Evolutionary conservation across 2,113 vertebrate genomes (phyloP), one percentile per base, ranked within the genome.

Genomic region (Paraplagusia blochii): DNA sequence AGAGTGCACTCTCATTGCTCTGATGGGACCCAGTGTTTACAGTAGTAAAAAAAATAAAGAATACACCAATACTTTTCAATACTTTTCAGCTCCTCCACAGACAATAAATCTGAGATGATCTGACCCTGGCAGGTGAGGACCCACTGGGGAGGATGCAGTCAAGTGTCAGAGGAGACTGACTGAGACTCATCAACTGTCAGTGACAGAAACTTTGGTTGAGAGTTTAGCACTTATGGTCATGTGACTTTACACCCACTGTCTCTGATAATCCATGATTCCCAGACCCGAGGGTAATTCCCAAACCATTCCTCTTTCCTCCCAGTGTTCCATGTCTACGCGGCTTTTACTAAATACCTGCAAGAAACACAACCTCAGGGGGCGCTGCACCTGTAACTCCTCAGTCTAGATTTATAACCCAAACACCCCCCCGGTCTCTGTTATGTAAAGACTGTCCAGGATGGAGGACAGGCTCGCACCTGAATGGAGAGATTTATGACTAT

Each of bases 21-120:
- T n/a, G n/a, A n/a, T n/a, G n/a, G n/a, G n/a, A n/a, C n/a, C n/a
- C n/a, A n/a, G n/a, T n/a, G n/a, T n/a, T n/a, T n/a, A n/a, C n/a
- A n/a, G n/a, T n/a, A n/a, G n/a, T n/a, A n/a, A n/a, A n/a, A n/a
- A n/a, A n/a, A n/a, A n/a, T n/a, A n/a, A n/a, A n/a, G n/a, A n/a
- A n/a, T n/a, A n/a, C n/a, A n/a, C n/a, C n/a, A n/a, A n/a, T n/a
- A n/a, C n/a, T 36, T 18, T 42, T 45, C 1, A 42, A 48, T 22
- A 63, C n/a, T 61, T 79, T 45, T 19, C 58, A 72, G 57, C 52
- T 54, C 45, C 35, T 8, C 50, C 50, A 73, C 80, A 67, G 72
- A 49, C 17, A 13, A 68, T 68, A 66, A 61, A 71, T 66, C 44
- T 57, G 60, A 56, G 74, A 64, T 9, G 57, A 53, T 70, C 72